Conservation (phyloP, 2,888 invertebrate species). For the Petrolisthes manimaculis region DNA sequence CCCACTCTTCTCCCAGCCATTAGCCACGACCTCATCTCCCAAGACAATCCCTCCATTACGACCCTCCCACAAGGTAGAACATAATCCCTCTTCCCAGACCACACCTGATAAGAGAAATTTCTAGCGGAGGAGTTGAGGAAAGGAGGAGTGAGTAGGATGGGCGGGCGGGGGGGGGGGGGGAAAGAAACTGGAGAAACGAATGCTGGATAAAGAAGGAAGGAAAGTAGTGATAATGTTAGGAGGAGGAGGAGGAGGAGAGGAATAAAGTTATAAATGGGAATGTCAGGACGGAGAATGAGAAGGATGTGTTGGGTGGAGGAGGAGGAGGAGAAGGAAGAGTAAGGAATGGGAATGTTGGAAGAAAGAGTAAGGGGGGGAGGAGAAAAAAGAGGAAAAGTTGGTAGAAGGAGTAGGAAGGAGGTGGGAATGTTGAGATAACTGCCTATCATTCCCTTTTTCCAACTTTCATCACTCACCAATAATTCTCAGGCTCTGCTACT, state of each 20-base stretch:
- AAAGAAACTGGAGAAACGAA: too few relatives aligned
- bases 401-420: not conserved
- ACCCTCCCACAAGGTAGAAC: too few relatives aligned
- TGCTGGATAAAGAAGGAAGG: too few relatives aligned
- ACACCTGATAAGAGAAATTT: not conserved
- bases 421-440: not conserved
- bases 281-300: too few relatives aligned
- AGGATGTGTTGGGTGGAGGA: not conserved
- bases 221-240: too few relatives aligned
- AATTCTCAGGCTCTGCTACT: not conserved
- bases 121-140: too few relatives aligned
- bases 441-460: not conserved
- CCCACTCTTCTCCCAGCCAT: conserved; percentile 19
- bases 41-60: conserved; percentile 32
- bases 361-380: not conserved
- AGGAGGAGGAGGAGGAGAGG: too few relatives aligned
- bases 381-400: not conserved
- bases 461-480: not conserved
- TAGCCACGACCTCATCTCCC: too few relatives aligned
- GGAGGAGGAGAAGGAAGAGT: too few relatives aligned
- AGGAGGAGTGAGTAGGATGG: too few relatives aligned
- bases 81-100: not conserved
- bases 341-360: not conserved
- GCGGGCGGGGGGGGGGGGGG: too few relatives aligned
- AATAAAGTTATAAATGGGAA: too few relatives aligned